phyloP scores from a whole-genome alignment of 2,113 vertebrate genomes.

The Nesogale talazaci region DNA sequence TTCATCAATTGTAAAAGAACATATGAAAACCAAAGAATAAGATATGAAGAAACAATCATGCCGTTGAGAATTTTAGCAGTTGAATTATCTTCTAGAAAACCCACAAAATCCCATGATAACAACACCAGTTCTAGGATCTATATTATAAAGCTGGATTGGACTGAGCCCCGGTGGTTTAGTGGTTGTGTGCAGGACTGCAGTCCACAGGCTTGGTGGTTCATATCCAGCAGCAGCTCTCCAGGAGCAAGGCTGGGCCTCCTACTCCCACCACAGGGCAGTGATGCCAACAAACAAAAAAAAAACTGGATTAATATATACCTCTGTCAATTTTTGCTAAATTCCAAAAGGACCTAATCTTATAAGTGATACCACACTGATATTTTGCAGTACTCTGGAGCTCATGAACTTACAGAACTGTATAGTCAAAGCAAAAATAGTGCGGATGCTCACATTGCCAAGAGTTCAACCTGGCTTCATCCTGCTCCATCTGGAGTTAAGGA shows the following conservation, averaged over 20 bases:
- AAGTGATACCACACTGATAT: neutral
- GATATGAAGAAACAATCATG: neutral
- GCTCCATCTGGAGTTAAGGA: neutral
- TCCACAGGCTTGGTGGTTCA: no score
- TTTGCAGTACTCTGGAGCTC: neutral
- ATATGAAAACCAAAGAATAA: neutral
- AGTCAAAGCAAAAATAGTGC: neutral
- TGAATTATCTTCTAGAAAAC: neutral
- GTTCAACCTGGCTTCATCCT: neutral
- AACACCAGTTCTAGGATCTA: neutral
- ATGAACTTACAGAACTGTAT: neutral
- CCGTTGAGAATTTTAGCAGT: neutral
- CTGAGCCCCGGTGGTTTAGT: no score
- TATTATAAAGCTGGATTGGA: neutral
- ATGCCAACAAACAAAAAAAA: no score
- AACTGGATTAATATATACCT: neutral
- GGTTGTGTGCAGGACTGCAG: no score
- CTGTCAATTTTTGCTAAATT: conserved; percentile 10
- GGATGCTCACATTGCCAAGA: neutral
- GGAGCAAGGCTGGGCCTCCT: no score
- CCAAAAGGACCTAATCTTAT: neutral
- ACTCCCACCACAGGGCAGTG: no score
- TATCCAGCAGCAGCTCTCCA: no score
- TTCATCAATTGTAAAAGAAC: neutral
- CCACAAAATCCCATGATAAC: neutral